Evolutionary conservation across 2,113 vertebrate genomes (phyloP).

Genomic region (Callocephalon fimbriatum): DNA sequence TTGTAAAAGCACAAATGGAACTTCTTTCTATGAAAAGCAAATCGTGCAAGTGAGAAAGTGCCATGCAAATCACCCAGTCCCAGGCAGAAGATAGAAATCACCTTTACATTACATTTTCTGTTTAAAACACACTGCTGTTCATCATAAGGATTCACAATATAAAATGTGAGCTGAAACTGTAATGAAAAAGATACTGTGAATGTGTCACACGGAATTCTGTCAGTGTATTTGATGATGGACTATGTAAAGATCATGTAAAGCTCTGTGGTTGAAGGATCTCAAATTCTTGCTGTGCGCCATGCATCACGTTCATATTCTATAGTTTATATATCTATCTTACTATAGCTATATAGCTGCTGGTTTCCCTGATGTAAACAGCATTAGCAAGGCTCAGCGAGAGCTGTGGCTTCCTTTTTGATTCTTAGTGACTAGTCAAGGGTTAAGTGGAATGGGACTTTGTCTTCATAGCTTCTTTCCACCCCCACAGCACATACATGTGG

Average conservation of each 20-base stretch:
- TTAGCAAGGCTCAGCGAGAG: neutral
- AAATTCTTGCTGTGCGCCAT: neutral
- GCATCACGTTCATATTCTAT: neutral
- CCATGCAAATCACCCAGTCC: neutral
- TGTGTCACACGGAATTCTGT: neutral
- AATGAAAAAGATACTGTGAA: neutral
- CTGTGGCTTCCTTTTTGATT: neutral
- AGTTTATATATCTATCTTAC: neutral
- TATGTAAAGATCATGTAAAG: rapidly evolving
- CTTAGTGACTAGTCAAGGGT: neutral
- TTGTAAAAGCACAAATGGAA: neutral
- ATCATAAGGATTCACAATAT: neutral
- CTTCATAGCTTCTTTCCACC: neutral
- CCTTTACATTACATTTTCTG: neutral
- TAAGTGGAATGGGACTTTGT: neutral
- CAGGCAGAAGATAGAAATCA: neutral
- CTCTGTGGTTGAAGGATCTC: neutral
- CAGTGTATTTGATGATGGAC: neutral
- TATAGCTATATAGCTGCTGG: neutral
- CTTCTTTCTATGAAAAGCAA: neutral
- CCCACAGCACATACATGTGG: neutral
- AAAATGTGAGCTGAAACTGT: neutral
- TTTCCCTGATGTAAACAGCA: neutral
- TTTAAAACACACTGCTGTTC: neutral
- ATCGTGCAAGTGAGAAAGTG: neutral